Evolutionary conservation across 2,113 vertebrate species (phyloP), one percentile per base, ranked within the genome.

Genomic region (Cebus imitator): DNA sequence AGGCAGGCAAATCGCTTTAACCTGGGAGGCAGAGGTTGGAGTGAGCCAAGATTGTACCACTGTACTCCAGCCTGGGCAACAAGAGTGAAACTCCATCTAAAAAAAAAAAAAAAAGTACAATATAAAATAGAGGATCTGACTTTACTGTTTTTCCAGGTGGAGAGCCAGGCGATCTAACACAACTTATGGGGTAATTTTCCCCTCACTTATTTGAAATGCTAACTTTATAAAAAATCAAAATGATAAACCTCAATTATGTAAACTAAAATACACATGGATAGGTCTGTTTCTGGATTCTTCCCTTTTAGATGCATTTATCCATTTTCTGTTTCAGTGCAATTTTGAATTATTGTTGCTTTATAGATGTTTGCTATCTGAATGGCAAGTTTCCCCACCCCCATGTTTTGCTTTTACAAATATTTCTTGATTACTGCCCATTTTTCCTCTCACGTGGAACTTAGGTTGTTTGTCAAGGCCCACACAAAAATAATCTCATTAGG

Each of bases 311-410:
- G 58, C 14, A 72, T 75, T 76, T 86, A 75, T 64, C 18, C 90
- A 7, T 90, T 86, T 89, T 91, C 50, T 70, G 20, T 91, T 95
- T 95, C n/a, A 90, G 23, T 48, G 55, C 27, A 81, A 40, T 86
- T 94, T 93, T 91, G 43, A 84, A 88, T 79, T 75, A 89, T 66
- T 97, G 27, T 89, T 85, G 61, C 32, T 92, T 92, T 90, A 58
- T 84, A 84, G 27, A 68, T 12, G 3, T 96, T 80, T 94, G 72
- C 8, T 61, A 4, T 84, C 88, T 95, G 72, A 95, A 87, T 43
- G 17, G 18, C 25, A 73, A 68, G 27, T 82, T 5, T 58, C 37
- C 6, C 18, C n/a, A 57, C 7, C 1, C 43, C 43, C 30, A 40
- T 88, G 55, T 80, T 80, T 75, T 58, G 2, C 9, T 83, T 90